phyloP scores from a whole-genome alignment of 2,113 vertebrate species.

The Redunca redunca region DNA sequence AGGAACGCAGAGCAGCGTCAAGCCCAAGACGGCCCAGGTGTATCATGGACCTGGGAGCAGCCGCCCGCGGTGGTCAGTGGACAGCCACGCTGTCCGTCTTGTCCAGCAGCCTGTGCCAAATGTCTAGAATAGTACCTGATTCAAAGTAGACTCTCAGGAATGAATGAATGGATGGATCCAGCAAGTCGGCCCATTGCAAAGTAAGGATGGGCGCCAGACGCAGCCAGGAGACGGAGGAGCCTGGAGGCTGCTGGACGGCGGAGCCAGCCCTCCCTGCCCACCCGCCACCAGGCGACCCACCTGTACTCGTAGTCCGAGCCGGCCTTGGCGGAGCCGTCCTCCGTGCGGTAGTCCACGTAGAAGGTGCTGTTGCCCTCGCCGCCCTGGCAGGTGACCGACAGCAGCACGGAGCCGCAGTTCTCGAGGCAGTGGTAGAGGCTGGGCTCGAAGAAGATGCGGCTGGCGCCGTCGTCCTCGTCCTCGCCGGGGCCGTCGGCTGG shows the following conservation, averaged over 20 bases:
- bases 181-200: not conserved
- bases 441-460: slow-evolving; percentile 92
- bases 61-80: rapidly evolving
- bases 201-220: rapidly evolving
- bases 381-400: slow-evolving; percentile 88
- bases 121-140: not conserved
- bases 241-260: rapidly evolving
- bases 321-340: slow-evolving; percentile 95
- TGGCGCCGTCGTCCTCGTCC: slow-evolving; percentile 81
- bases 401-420: slow-evolving; percentile 90
- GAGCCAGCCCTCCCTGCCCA: not conserved
- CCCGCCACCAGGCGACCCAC: slow-evolving; percentile 60
- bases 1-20: not conserved
- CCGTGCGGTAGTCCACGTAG: slow-evolving; percentile 96
- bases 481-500: slow-evolving; percentile 23
- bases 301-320: slow-evolving; percentile 94
- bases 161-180: not conserved
- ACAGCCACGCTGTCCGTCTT: not conserved
- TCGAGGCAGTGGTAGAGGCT: slow-evolving; percentile 95
- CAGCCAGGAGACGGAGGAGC: rapidly evolving
- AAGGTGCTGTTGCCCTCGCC: slow-evolving; percentile 90
- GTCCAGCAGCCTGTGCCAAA: not conserved
- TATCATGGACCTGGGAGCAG: not conserved
- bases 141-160: not conserved
- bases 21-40: not conserved